These are phyloP conservation scores for Clamator glandarius DNA, from an alignment of 2,797 vertebrate species.

Conservation along the genomic window DNA sequence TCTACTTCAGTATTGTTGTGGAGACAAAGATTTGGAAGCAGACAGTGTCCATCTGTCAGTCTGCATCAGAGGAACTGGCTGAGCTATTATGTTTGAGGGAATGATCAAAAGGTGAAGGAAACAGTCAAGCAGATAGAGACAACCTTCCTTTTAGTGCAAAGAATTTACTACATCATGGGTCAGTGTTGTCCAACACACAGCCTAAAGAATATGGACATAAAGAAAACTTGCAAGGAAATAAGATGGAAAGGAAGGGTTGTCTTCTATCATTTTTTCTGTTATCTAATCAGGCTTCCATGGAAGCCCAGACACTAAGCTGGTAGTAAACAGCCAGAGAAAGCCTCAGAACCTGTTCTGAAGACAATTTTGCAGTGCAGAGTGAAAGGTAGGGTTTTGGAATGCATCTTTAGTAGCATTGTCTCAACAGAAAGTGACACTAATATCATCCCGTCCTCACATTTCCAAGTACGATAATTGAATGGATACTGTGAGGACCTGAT, in stretches of 20 bases:
- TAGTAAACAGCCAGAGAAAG: not conserved
- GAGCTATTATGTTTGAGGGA: not conserved
- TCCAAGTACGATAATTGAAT: not conserved
- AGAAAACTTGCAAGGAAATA: not conserved
- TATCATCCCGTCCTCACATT: not conserved
- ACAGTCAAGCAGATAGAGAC: not conserved
- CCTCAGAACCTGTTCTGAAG: not conserved
- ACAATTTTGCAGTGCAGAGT: not conserved
- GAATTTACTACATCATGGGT: not conserved
- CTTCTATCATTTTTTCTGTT: not conserved
- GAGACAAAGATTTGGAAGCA: not conserved
- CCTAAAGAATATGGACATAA: not conserved
- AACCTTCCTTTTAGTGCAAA: not conserved
- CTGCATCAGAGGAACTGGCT: not conserved
- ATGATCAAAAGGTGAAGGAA: not conserved
- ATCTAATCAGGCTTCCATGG: not conserved
- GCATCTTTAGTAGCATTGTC: not conserved
- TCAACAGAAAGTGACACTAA: not conserved
- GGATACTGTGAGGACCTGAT: not conserved
- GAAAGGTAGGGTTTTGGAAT: not conserved
- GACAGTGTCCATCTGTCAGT: not conserved
- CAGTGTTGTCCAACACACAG: no score
- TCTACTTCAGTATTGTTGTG: not conserved
- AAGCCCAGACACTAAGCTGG: not conserved
- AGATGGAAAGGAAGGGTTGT: not conserved